Percentiles rank a stretch among this genome's conserved stretches.
These are phyloP conservation scores for Ptilodon capucinus DNA, from an alignment of 2,888 invertebrate genomes.

Conservation along the genomic window DNA sequence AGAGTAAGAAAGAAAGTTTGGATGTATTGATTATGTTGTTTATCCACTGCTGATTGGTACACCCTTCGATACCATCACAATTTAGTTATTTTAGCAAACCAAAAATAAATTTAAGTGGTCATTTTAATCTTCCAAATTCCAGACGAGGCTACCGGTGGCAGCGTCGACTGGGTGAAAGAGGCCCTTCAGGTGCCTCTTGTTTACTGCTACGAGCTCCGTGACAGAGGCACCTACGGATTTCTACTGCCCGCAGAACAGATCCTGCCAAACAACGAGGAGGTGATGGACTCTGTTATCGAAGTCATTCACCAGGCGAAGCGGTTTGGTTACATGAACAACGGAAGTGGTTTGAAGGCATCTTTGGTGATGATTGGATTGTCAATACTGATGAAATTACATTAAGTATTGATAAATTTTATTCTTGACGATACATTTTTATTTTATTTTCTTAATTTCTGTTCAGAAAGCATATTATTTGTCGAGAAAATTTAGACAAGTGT, in stretches of 20 bases:
- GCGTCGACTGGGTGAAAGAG: slow-evolving; percentile 65
- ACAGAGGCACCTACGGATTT: slow-evolving; percentile 83
- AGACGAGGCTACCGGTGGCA: slow-evolving; percentile 45
- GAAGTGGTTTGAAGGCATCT: slow-evolving; percentile 4
- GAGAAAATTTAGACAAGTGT: too few species aligned
- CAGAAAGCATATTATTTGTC: too few species aligned
- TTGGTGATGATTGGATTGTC: slow-evolving; percentile 5
- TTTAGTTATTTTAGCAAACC: too few species aligned
- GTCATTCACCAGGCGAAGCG: slow-evolving; percentile 57
- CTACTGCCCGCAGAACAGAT: slow-evolving; percentile 83
- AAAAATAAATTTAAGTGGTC: too few species aligned
- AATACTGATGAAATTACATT: slow-evolving; percentile 3
- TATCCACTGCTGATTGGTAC: too few species aligned
- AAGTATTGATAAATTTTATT: too few species aligned
- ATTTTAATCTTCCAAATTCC: neutral
- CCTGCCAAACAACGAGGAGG: slow-evolving; percentile 75
- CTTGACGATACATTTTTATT: too few species aligned
- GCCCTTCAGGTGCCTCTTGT: slow-evolving; percentile 51
- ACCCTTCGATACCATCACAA: too few species aligned
- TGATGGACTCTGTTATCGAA: slow-evolving; percentile 73
- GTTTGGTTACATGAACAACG: slow-evolving; percentile 41
- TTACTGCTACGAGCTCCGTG: slow-evolving; percentile 77
- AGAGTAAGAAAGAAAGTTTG: too few species aligned
- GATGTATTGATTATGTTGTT: too few species aligned
- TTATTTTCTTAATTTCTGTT: too few species aligned